Evolutionary conservation across 2,113 vertebrate genomes (phyloP).

Genomic region (Ascaphus truei): DNA sequence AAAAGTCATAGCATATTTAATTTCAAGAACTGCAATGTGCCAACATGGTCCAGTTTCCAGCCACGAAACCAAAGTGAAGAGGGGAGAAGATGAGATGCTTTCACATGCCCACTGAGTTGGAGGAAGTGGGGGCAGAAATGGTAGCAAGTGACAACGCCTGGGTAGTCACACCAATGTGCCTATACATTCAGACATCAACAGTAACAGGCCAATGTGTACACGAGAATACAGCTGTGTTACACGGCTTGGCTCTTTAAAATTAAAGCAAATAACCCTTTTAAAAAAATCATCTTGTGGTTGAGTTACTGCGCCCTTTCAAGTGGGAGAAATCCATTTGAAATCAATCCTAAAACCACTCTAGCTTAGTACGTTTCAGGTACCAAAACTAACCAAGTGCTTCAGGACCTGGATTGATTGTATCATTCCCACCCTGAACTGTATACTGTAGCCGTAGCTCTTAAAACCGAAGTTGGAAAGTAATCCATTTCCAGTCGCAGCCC

Average conservation of each 20-base stretch:
- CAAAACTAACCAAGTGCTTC: no score
- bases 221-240: no score
- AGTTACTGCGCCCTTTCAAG: neutral
- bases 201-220: neutral
- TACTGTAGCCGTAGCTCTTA: no score
- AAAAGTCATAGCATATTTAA: constrained; percentile 1
- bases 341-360: neutral
- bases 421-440: no score
- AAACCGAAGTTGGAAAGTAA: no score
- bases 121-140: neutral
- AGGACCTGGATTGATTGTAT: no score
- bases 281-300: neutral
- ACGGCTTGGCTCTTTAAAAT: no score
- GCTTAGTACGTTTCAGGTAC: no score
- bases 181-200: neutral
- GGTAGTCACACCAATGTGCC: neutral
- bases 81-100: neutral
- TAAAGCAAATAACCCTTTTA: no score
- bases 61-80: neutral
- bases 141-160: no score
- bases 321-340: neutral
- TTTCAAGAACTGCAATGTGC: constrained; percentile 38
- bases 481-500: no score
- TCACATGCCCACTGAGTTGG: neutral
- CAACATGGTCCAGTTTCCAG: constrained; percentile 12